Evolutionary conservation across 1,140 invertebrate species (phyloP).

Genomic region (Diploscapter pachys): DNA sequence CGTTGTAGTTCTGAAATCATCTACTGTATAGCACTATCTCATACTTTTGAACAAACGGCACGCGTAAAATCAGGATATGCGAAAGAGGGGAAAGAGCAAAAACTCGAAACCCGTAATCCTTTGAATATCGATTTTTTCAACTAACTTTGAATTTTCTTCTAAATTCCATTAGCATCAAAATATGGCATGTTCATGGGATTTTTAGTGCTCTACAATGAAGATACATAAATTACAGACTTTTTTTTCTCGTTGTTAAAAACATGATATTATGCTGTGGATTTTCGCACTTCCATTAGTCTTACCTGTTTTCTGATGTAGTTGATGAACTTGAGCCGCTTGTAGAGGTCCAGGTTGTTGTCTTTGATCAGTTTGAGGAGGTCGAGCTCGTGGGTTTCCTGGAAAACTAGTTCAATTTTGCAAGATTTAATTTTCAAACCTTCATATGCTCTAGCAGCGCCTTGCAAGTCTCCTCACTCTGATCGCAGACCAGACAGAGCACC

Average conservation of each 20-base stretch:
- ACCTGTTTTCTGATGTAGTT: constrained; percentile 52
- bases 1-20: constrained; percentile 33
- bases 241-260: too few relatives aligned
- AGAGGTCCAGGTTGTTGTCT: constrained; percentile 48
- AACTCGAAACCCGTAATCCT: too few relatives aligned
- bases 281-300: constrained; percentile 19
- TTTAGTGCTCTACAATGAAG: too few relatives aligned
- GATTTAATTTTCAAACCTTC: constrained; percentile 12
- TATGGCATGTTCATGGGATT: too few relatives aligned
- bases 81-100: too few relatives aligned
- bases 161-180: too few relatives aligned
- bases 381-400: constrained; percentile 46
- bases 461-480: constrained; percentile 42
- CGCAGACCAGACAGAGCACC: constrained; percentile 52
- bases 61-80: too few relatives aligned
- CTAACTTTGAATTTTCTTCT: too few relatives aligned
- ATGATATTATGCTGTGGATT: too few relatives aligned
- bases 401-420: neutral
- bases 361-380: constrained; percentile 47
- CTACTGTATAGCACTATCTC: constrained; percentile 1
- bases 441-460: constrained; percentile 46
- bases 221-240: too few relatives aligned
- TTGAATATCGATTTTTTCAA: too few relatives aligned
- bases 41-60: too few relatives aligned
- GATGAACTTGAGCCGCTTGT: constrained; percentile 54